These are phyloP conservation scores for Pantherophis guttatus DNA, from an alignment of 2,113 vertebrate genomes.

Conservation along the genomic window DNA sequence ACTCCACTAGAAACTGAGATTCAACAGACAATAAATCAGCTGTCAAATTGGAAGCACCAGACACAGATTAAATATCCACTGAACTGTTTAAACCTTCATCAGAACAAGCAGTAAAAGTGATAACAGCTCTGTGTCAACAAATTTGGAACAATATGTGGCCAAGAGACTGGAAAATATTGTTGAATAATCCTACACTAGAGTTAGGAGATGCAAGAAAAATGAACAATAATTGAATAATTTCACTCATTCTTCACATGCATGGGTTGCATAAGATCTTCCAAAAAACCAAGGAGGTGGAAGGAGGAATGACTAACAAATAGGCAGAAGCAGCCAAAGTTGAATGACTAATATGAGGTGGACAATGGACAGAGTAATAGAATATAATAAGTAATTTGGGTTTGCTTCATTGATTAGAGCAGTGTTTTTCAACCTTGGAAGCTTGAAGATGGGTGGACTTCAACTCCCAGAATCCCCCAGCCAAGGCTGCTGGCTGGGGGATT, in stretches of 20 bases:
- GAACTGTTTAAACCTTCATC: neutral
- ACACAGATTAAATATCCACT: neutral
- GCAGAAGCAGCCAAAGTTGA: neutral
- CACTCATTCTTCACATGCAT: neutral
- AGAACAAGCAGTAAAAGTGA: neutral
- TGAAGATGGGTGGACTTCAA: too few species aligned
- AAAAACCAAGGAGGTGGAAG: neutral
- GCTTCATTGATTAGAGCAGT: neutral
- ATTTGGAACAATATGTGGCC: neutral
- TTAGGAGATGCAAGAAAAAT: neutral
- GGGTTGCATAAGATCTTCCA: neutral
- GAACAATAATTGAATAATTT: neutral
- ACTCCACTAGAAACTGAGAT: neutral
- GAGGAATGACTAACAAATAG: neutral
- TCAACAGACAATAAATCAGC: neutral
- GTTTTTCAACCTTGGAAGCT: too few species aligned
- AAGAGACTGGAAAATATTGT: neutral
- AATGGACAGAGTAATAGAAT: neutral
- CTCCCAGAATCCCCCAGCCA: too few species aligned
- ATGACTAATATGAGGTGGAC: neutral
- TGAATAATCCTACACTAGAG: neutral
- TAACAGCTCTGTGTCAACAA: neutral
- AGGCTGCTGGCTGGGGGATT: too few species aligned
- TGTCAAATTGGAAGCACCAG: neutral
- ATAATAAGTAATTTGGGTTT: neutral